Base-by-base conservation (phyloP, 30 jellyfish, hydroid and myxozoan species). In the Mastigias papua region DNA sequence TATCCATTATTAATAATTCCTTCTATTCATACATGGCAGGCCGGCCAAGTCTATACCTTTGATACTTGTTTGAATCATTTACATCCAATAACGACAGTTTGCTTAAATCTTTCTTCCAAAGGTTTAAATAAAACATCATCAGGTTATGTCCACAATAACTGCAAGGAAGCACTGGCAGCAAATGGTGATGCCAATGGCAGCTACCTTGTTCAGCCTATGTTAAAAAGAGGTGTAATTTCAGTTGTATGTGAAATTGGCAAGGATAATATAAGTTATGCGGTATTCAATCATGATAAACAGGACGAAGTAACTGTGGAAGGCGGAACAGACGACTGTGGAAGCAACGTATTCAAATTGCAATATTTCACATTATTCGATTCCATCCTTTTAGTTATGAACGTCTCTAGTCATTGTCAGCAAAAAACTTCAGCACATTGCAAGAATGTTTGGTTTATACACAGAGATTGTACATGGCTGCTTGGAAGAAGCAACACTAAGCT, bases 331-430 rank as follows among this genome's bases (percentile, higher is more conserved):
- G 23, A n/a, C 17, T 48, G 69, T 22, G 84, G 84, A 48, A 69
- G 69, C 4, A 11, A 73, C 20, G 13, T 11, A 34, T 23, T 1
- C 46, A 6, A 34, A 31, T 73, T 73, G 19, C 23, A 1, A 1
- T 77, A 77, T 60, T 5, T 1, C 3, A 23, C 23, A 2, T 15
- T 2, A 17, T 19, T 54, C 65, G 88, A 77, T 11, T 0, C 65
- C 6, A 77, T 77, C 10, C 17, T 26, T 10, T 57, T 77, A 22
- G 77, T 77, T 26, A 60, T 77, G 63, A 34, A 77, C 65, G 20
- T 30, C 15, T 77, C 88, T 48, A 25, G 6, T 34, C 33, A 22
- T 51, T 77, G 88, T n/a, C 60, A n/a, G 23, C 88, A 77, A 25
- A 20, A 46, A 2, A 61, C 77, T 1, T 1, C 3, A 2, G 88